Base-by-base conservation (phyloP, 2,113 vertebrate genomes). In the Xenopus laevis region DNA sequence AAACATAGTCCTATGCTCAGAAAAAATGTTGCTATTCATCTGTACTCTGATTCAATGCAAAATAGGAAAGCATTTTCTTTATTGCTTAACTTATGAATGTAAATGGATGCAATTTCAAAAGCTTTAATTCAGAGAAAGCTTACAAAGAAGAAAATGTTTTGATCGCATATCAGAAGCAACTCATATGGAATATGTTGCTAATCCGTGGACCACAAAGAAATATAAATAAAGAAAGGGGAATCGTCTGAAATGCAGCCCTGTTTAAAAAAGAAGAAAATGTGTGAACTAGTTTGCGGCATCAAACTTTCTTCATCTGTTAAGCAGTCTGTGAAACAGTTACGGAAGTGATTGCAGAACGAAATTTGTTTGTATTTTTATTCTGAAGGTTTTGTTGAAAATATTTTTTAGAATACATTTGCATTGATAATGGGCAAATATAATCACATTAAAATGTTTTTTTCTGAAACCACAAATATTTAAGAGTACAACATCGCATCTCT, bases 171-270 rank as follows among this genome's bases (percentile, higher is more conserved):
- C 66, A 77, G 58, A 77, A 20, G 27, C 50, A 23, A 53, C 20
- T 44, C 73, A 55, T 76, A 77, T 70, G 74, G 66, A 64, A 68
- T 44, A 70, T 27, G 62, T n/a, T 76, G 40, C 16, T 74, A 74
- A 64, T 77, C 40, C 33, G 23, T 33, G 21, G 53, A n/a, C 15
- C 17, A n/a, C 53, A n/a, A 13, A 55, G 52, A 55, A n/a, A 55
- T 8, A 17, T 15, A 55, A n/a, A 55, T 15, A n/a, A n/a, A 55
- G 7, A 7, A 55, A 55, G 15, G 3, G 13, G 52, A 55, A 17
- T 55, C n/a, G 7, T 55, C 16, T 55, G 52, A 55, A 55, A 55
- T 55, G 4, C 13, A 55, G 52, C 7, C 17, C 53, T 50, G 6
- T 40, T 50, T 12, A 50, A 13, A 13, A n/a, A 13, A 50, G 15